Conservation (phyloP, 30 jellyfish, hydroid and myxozoan genomes). For the Rhopilema esculentum region DNA sequence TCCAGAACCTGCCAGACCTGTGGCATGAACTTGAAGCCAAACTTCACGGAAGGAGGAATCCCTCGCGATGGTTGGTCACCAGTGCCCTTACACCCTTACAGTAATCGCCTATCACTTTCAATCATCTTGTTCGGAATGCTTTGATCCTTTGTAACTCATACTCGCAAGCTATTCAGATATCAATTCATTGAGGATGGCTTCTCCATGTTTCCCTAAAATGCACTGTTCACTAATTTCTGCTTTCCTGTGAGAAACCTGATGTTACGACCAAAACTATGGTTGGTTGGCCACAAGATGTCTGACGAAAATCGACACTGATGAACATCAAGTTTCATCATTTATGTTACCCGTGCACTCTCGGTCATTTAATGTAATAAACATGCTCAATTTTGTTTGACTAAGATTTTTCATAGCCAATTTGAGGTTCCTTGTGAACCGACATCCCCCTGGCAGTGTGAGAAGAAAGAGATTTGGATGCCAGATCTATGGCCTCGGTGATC, state of each 20-base stretch:
- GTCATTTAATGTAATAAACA: not conserved
- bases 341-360: not conserved
- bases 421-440: not conserved
- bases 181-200: not conserved
- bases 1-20: too few species aligned
- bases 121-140: not conserved
- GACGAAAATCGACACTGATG: slow-evolving; percentile 8
- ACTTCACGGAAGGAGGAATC: not conserved
- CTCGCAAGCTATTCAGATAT: not conserved
- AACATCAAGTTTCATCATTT: not conserved
- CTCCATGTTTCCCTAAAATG: not conserved
- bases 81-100: not conserved
- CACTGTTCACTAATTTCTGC: slow-evolving; percentile 19
- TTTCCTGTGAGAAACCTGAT: slow-evolving; percentile 68
- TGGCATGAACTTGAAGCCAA: not conserved
- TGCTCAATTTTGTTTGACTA: not conserved
- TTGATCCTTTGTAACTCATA: not conserved
- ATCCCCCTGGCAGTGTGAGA: not conserved
- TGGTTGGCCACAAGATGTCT: slow-evolving; percentile 64
- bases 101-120: not conserved
- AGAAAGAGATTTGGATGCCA: not conserved
- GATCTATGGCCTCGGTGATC: not conserved
- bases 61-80: not conserved
- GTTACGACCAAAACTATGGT: slow-evolving; percentile 6
- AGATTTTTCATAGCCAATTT: not conserved